Percentiles rank a stretch among this genome's conserved stretches.
Conservation (phyloP, 2,113 vertebrate species). For the Myotis yumanensis region DNA sequence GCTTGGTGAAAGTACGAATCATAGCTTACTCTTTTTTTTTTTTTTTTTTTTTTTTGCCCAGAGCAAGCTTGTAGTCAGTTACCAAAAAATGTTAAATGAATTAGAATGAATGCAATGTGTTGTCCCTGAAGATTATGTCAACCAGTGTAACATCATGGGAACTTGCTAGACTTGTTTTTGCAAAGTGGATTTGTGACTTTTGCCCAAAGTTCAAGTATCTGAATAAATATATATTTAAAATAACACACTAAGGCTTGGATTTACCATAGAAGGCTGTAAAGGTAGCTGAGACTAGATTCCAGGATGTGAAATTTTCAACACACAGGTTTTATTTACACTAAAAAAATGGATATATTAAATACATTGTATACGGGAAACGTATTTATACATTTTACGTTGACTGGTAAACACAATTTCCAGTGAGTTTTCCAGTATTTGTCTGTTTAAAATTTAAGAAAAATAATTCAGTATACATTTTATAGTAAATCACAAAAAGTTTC, state of each 20-base stretch:
- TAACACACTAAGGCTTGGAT: background rate
- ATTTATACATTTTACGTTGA: no score
- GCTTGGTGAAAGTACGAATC: background rate
- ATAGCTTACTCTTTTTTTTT: background rate
- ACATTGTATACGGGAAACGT: no score
- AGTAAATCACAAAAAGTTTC: no score
- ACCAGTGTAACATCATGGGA: background rate
- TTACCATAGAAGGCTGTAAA: background rate
- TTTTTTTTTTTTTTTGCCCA: background rate
- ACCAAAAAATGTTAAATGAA: background rate
- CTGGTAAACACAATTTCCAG: no score
- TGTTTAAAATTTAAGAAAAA: no score
- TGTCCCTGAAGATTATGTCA: background rate
- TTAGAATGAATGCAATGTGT: background rate
- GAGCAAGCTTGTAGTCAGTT: background rate
- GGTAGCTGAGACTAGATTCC: background rate
- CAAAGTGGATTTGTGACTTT: background rate
- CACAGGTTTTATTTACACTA: background rate
- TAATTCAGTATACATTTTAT: no score
- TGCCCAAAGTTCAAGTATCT: background rate
- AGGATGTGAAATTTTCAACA: background rate
- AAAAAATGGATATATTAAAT: background rate
- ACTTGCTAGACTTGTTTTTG: background rate
- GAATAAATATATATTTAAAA: background rate
- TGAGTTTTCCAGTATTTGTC: no score